These are phyloP conservation scores for Paratrypauchen microcephalus DNA, from an alignment of 2,797 vertebrate genomes.

Conservation along the genomic window DNA sequence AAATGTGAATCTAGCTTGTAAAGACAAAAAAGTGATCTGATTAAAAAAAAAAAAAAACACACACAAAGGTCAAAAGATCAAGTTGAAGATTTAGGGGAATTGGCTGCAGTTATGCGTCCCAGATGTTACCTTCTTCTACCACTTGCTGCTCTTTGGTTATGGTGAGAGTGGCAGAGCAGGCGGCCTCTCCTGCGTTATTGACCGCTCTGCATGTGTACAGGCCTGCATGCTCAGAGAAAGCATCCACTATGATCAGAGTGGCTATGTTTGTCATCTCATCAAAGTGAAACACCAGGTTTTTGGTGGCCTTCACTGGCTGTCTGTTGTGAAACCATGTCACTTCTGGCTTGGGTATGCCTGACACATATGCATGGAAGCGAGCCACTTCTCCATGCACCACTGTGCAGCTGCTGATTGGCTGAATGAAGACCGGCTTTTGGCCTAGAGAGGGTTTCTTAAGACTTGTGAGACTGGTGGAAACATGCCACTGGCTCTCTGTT, in stretches of 20 bases:
- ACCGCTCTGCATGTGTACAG: conserved; percentile 89
- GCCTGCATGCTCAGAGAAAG: conserved; percentile 89
- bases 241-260: conserved; percentile 91
- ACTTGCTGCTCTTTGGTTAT: conserved; percentile 70
- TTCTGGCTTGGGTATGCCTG: conserved; percentile 84
- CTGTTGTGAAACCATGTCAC: conserved; percentile 90
- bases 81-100: not conserved
- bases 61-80: conserved; percentile 5
- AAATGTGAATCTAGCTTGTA: not conserved
- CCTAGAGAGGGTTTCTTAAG: conserved; percentile 83
- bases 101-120: conserved; percentile 18
- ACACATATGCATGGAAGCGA: conserved; percentile 87
- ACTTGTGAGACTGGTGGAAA: conserved; percentile 72
- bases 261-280: conserved; percentile 88
- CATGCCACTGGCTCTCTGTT: conserved; percentile 75
- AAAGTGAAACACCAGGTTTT: conserved; percentile 92
- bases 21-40: not conserved
- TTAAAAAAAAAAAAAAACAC: not conserved
- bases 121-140: conserved; percentile 90
- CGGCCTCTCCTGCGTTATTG: conserved; percentile 86
- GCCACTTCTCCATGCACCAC: conserved; percentile 88
- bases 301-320: conserved; percentile 81
- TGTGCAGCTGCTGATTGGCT: conserved; percentile 85
- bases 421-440: conserved; percentile 89
- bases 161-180: conserved; percentile 86